Evolutionary conservation across 1,140 invertebrate genomes (phyloP).

Genomic region (Euschistus heros): DNA sequence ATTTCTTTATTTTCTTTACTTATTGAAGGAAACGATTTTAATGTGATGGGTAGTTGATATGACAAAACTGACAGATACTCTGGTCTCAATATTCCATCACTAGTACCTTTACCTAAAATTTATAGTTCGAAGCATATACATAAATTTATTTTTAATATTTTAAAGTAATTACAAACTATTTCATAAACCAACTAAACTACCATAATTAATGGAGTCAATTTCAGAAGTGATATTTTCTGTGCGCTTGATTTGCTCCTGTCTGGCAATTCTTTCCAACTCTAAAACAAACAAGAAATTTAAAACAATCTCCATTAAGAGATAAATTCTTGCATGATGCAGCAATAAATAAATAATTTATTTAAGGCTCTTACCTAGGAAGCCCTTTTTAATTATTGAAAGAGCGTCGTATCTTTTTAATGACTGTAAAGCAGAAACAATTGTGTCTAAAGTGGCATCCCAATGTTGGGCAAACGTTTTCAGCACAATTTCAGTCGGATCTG

Average conservation of each 20-base stretch:
- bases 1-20: background rate
- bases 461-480: constrained; percentile 13
- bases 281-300: background rate
- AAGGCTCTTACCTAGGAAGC: background rate
- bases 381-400: background rate
- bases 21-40: background rate
- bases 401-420: constrained; percentile 9
- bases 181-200: background rate
- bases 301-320: too few species aligned
- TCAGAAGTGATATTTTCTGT: constrained; percentile 4
- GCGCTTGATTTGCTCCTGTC: constrained; percentile 5
- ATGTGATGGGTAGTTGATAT: constrained; percentile 3
- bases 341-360: background rate
- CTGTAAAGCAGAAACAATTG: constrained; percentile 1
- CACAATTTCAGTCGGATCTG: constrained; percentile 13
- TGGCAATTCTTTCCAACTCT: background rate
- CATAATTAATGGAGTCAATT: background rate
- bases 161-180: background rate
- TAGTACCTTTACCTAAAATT: constrained; percentile 6
- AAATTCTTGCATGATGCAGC: background rate
- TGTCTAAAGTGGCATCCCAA: constrained; percentile 9
- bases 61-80: background rate
- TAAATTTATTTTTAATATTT: background rate
- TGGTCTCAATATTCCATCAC: constrained; percentile 5
- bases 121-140: too few species aligned